A percentile compares a stretch with the other conserved stretches of the same genome.
Evolutionary conservation across 1,140 invertebrate species (phyloP).

Genomic region (Apis cerana): DNA sequence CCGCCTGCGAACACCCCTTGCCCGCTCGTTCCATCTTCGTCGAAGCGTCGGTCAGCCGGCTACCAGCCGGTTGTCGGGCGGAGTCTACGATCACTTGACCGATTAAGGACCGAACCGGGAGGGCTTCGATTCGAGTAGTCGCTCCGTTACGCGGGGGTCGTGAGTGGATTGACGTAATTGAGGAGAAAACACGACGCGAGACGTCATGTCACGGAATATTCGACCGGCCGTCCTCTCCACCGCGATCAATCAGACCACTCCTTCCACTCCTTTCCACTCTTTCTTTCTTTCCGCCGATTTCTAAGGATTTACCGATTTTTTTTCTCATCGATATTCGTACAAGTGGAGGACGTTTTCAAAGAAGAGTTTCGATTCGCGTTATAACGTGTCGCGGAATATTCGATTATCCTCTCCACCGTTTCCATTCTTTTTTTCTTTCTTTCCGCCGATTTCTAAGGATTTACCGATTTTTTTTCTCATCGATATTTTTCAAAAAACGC

Average conservation of each 20-base stretch:
- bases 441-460: not conserved
- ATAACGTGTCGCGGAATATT: too few species aligned
- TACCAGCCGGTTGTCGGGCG: constrained; percentile 65
- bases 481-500: too few species aligned
- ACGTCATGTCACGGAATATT: constrained; percentile 67
- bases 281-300: not conserved
- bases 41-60: constrained; percentile 29
- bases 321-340: too few species aligned
- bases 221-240: constrained; percentile 38
- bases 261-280: not conserved
- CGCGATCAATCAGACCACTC: constrained; percentile 53
- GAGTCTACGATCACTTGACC: constrained; percentile 81
- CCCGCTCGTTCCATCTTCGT: constrained; percentile 26
- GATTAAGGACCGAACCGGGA: constrained; percentile 78
- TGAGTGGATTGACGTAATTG: constrained; percentile 82
- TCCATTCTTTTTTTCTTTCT: not conserved
- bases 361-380: too few species aligned
- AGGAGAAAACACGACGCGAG: constrained; percentile 79
- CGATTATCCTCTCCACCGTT: not conserved
- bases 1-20: constrained; percentile 41
- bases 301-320: not conserved
- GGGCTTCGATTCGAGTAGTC: constrained; percentile 78
- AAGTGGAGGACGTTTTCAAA: too few species aligned
- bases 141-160: constrained; percentile 73
- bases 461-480: not conserved